A percentile compares a stretch with the other conserved stretches of the same genome.
These are phyloP conservation scores for Geophilus truncorum DNA, from an alignment of 2,888 invertebrate species.

Conservation along the genomic window DNA sequence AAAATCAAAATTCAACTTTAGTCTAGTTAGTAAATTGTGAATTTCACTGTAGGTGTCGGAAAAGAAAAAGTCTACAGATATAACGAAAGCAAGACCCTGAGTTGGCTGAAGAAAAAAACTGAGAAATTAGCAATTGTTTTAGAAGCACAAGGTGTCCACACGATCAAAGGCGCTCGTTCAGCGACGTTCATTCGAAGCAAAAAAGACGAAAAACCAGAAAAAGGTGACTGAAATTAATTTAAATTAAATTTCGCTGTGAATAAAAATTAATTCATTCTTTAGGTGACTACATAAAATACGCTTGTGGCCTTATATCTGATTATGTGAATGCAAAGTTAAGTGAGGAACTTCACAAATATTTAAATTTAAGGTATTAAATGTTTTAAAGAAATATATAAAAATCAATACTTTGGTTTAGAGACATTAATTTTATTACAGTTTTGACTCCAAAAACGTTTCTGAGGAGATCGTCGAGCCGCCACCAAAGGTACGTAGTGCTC, in stretches of 20 bases:
- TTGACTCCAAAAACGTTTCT: neutral
- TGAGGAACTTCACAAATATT: neutral
- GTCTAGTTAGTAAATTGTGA: neutral
- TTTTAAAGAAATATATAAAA: neutral
- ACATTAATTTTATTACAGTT: neutral
- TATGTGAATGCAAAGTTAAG: neutral
- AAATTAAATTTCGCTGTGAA: neutral
- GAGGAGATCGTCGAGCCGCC: neutral
- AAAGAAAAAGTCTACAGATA: neutral
- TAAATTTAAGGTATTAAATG: neutral
- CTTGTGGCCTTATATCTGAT: neutral
- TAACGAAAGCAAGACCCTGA: neutral
- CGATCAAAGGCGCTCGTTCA: neutral
- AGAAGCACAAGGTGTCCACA: neutral
- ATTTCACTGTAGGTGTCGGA: neutral
- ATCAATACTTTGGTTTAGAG: neutral
- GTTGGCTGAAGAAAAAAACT: neutral
- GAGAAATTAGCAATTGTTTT: neutral
- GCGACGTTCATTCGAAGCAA: neutral
- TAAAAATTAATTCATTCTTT: neutral
- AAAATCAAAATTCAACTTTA: neutral
- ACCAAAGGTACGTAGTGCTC: neutral
- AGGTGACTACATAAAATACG: neutral
- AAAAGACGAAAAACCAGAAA: neutral
- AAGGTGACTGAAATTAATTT: neutral